A percentile compares a stretch with the other conserved stretches of the same genome.
phyloP scores from a whole-genome alignment of 2,888 invertebrate species.

The Meteorus colon region DNA sequence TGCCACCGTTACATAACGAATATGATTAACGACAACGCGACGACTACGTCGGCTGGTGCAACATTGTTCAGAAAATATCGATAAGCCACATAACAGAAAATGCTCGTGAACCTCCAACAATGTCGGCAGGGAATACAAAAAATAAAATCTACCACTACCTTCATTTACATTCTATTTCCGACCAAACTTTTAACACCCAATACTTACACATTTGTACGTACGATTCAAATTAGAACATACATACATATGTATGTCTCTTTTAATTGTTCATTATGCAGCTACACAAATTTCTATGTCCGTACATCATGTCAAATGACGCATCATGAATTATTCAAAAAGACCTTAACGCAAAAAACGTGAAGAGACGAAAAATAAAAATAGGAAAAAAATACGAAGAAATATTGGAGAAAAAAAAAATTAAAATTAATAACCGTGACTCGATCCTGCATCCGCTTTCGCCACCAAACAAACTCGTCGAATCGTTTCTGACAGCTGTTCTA shows the following conservation, averaged over 20 bases:
- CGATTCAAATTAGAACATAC: not conserved
- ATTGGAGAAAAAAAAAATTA: not conserved
- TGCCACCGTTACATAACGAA: not conserved
- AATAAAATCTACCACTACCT: not conserved
- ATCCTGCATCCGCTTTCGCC: too few relatives aligned
- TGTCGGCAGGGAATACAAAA: not conserved
- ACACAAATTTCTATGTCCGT: not conserved
- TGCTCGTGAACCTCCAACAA: not conserved
- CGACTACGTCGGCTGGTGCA: conserved; percentile 3
- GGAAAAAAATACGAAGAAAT: not conserved
- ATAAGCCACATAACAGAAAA: not conserved
- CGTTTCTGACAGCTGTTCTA: not conserved
- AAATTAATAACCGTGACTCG: not conserved
- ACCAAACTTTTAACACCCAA: not conserved
- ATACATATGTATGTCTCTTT: not conserved
- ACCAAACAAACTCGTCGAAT: too few relatives aligned
- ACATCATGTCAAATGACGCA: not conserved
- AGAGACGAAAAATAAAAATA: too few relatives aligned
- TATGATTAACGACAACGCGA: conserved; percentile 18
- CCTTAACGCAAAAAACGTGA: not conserved
- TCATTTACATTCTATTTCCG: not conserved
- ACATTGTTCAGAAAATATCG: conserved; percentile 13
- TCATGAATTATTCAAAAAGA: not conserved
- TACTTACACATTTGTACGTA: not conserved
- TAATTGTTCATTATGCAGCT: not conserved